These are phyloP conservation scores for Chinchilla lanigera DNA, from an alignment of 2,113 vertebrate genomes.

Conservation along the genomic window DNA sequence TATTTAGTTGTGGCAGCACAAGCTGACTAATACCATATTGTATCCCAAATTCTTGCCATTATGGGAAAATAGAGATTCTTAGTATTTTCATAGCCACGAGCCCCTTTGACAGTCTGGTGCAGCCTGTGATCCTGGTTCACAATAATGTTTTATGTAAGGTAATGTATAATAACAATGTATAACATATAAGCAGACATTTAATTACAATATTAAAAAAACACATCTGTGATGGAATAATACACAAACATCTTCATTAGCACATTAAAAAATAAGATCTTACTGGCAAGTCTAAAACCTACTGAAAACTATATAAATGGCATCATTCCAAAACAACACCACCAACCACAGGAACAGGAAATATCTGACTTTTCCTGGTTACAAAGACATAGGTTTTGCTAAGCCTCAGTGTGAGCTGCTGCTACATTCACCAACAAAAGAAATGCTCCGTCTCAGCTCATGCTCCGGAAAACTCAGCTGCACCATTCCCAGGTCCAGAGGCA, in stretches of 20 bases:
- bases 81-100: background rate
- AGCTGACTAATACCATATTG: background rate
- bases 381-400: background rate
- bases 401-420: background rate
- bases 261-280: background rate
- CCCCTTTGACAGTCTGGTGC: background rate
- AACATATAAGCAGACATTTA: background rate
- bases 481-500: rapidly evolving
- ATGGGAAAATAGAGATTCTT: background rate
- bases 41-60: background rate
- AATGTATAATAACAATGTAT: background rate
- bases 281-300: background rate
- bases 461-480: rapidly evolving
- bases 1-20: background rate
- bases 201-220: background rate
- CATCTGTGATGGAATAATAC: background rate
- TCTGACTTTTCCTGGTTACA: background rate
- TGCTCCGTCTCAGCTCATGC: background rate
- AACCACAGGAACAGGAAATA: background rate
- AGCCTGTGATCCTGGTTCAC: background rate
- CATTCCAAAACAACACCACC: background rate
- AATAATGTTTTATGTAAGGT: background rate
- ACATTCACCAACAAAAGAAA: background rate
- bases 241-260: background rate
- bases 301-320: rapidly evolving